A percentile compares a stretch with the other conserved stretches of the same genome.
These are phyloP conservation scores for Chrysochloris asiatica DNA, from an alignment of 2,113 vertebrate species.

Conservation along the genomic window DNA sequence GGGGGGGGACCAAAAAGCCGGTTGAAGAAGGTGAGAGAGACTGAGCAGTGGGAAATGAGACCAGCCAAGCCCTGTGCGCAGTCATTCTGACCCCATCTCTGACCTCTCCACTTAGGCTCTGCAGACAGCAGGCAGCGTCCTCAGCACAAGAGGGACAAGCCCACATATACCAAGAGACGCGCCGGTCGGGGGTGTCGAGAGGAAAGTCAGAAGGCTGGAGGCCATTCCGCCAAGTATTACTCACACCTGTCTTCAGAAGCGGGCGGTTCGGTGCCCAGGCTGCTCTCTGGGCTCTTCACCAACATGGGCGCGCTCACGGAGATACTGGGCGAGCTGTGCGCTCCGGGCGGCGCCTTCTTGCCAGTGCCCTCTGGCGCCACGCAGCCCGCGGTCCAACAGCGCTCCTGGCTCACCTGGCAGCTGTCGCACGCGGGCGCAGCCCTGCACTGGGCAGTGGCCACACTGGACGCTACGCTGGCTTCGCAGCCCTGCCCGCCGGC, in stretches of 20 bases:
- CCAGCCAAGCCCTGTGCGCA: neutral
- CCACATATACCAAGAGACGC: neutral
- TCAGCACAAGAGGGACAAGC: accelerated
- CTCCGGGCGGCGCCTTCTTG: conserved; percentile 19
- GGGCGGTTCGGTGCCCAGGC: accelerated
- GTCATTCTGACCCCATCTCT: neutral
- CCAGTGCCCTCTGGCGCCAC: accelerated
- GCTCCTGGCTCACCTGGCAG: conserved; percentile 57
- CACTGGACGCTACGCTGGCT: neutral
- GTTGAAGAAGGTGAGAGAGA: accelerated
- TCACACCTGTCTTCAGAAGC: neutral
- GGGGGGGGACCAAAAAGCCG: no score
- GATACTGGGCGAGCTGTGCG: neutral
- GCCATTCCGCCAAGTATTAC: neutral
- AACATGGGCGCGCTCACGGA: neutral
- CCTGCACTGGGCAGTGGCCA: neutral
- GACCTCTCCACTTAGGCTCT: neutral
- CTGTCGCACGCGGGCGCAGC: neutral
- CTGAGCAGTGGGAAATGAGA: neutral
- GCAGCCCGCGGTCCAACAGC: neutral
- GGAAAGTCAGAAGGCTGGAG: accelerated
- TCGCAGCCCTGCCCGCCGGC: accelerated
- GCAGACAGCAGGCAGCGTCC: accelerated
- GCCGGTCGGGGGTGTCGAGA: accelerated
- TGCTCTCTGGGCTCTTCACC: neutral